Evolutionary conservation across 2,888 invertebrate genomes (phyloP).

Genomic region (Pardosa pseudoannulata): DNA sequence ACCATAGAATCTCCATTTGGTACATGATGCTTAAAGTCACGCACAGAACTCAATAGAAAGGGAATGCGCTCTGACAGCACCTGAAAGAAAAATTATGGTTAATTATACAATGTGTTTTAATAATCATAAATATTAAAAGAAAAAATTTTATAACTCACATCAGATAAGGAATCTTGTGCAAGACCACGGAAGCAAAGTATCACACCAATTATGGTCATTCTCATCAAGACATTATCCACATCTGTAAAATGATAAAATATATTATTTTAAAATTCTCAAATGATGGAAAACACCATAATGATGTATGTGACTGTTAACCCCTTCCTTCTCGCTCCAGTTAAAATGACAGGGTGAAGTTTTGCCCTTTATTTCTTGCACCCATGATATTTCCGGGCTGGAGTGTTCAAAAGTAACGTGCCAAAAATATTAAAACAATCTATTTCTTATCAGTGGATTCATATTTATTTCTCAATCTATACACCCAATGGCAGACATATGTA

Average conservation of each 20-base stretch:
- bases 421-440: no score
- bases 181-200: constrained; percentile 96
- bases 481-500: no score
- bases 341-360: no score
- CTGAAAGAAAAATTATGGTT: constrained; percentile 75
- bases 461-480: no score
- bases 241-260: constrained; percentile 78
- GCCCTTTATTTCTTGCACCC: no score
- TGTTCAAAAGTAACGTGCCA: no score
- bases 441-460: no score
- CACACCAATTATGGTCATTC: constrained; percentile 98
- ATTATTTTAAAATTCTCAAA: not conserved
- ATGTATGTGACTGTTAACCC: no score
- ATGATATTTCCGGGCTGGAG: no score
- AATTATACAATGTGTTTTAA: not conserved
- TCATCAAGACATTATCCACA: constrained; percentile 95
- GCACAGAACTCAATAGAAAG: constrained; percentile 94
- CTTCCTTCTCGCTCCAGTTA: no score
- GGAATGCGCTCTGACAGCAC: constrained; percentile 93
- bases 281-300: no score
- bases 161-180: constrained; percentile 94
- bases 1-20: constrained; percentile 87
- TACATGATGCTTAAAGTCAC: constrained; percentile 94
- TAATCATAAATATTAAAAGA: not conserved
- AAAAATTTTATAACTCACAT: constrained; percentile 81